phyloP scores from a whole-genome alignment of 2,888 invertebrate species.

The Xanthorhoe spadicearia region DNA sequence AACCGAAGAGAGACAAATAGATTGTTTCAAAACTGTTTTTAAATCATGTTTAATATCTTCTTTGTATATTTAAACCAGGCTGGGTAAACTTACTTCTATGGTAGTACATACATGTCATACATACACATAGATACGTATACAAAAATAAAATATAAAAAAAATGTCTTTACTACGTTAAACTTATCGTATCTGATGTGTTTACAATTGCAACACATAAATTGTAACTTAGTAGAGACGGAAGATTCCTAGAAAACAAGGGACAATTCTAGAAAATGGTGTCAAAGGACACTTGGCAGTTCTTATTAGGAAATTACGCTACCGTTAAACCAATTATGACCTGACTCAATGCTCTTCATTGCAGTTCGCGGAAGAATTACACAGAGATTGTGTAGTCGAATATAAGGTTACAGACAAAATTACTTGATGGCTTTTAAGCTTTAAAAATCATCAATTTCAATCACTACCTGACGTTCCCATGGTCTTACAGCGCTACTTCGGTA shows the following conservation, averaged over 20 bases:
- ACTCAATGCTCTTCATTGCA: conserved; percentile 62
- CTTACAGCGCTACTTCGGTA: too few relatives aligned
- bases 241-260: conserved; percentile 18
- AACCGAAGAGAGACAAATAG: too few relatives aligned
- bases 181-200: too few relatives aligned
- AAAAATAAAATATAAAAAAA: too few relatives aligned
- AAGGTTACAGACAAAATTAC: conserved; percentile 53
- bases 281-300: conserved; percentile 36
- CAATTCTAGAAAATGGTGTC: conserved; percentile 43
- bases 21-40: too few relatives aligned
- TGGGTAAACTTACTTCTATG: too few relatives aligned
- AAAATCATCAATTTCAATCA: not conserved
- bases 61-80: too few relatives aligned
- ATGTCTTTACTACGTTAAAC: too few relatives aligned
- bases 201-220: not conserved
- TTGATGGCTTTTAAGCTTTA: not conserved
- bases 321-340: conserved; percentile 65
- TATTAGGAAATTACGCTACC: conserved; percentile 41
- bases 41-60: too few relatives aligned
- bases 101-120: too few relatives aligned
- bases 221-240: conserved; percentile 3
- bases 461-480: too few relatives aligned
- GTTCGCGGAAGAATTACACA: conserved; percentile 67
- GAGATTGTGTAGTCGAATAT: conserved; percentile 46
- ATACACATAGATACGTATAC: too few relatives aligned